Evolutionary conservation across 2,888 invertebrate species (phyloP).

Genomic region (Homarus gammarus): DNA sequence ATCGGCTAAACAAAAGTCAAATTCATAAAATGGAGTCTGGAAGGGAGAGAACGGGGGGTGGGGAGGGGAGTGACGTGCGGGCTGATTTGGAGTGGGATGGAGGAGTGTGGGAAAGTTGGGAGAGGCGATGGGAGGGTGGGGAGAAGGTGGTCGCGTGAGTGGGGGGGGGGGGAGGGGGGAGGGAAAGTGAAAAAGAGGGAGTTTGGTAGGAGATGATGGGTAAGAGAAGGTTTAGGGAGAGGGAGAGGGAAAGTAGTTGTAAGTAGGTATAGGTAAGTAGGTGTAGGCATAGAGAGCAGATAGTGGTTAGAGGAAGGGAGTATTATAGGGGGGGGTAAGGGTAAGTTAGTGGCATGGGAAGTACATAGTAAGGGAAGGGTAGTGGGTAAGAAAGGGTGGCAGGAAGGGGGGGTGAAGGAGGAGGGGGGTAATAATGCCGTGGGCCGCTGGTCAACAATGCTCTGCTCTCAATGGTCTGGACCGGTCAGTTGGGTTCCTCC

Average conservation of each 20-base stretch:
- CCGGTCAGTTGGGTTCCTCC: not conserved
- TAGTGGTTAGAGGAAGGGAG: no score
- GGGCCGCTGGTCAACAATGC: not conserved
- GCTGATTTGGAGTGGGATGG: not conserved
- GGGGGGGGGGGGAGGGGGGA: not conserved
- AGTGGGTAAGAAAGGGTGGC: not conserved
- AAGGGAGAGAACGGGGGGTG: not conserved
- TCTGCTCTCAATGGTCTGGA: not conserved
- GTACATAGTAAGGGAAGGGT: not conserved
- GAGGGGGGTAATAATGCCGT: not conserved
- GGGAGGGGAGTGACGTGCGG: not conserved
- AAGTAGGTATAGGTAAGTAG: no score
- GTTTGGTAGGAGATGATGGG: no score
- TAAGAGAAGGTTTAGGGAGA: no score
- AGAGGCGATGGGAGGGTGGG: not conserved
- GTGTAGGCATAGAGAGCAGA: no score
- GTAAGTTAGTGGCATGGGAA: not conserved
- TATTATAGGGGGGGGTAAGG: not conserved
- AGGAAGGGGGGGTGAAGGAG: not conserved
- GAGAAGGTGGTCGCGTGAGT: not conserved
- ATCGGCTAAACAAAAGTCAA: not conserved
- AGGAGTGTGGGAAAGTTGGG: not conserved
- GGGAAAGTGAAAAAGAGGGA: not conserved
- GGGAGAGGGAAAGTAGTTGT: no score
- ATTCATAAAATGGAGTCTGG: constrained; percentile 1